Percentiles rank a stretch among this genome's conserved stretches.
phyloP scores from a whole-genome alignment of 2,888 invertebrate species.

The Pachymerium ferrugineum region DNA sequence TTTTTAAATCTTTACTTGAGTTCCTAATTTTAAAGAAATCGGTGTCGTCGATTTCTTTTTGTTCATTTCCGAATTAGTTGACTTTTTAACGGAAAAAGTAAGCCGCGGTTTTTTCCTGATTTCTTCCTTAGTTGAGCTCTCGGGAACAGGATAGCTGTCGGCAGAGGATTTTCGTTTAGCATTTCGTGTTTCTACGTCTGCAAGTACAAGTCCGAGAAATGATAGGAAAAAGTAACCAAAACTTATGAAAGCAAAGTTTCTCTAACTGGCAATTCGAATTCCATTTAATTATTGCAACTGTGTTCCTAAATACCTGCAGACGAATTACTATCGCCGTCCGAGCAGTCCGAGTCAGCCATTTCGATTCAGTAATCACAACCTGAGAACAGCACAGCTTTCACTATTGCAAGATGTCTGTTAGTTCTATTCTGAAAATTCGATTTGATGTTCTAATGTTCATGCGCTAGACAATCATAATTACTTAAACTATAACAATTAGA shows the following conservation, averaged over 20 bases:
- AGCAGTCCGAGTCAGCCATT: slow-evolving; percentile 10
- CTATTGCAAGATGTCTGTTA: neutral
- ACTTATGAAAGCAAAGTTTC: neutral
- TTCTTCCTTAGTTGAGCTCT: neutral
- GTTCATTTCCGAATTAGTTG: neutral
- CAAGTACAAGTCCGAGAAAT: slow-evolving; percentile 4
- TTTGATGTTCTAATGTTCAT: too few relatives aligned
- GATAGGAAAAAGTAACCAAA: neutral
- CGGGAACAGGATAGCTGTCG: slow-evolving; percentile 15
- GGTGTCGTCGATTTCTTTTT: neutral
- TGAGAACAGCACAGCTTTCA: neutral
- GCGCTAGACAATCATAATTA: too few relatives aligned
- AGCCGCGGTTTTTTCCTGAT: neutral
- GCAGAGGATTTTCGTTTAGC: slow-evolving; percentile 3
- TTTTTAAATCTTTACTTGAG: neutral
- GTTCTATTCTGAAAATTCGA: too few relatives aligned
- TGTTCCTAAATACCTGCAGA: slow-evolving; percentile 15
- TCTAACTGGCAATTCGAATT: neutral
- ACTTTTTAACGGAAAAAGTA: neutral
- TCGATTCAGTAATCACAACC: neutral
- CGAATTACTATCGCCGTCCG: neutral
- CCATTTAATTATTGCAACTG: neutral
- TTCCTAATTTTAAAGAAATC: neutral
- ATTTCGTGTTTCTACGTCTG: slow-evolving; percentile 6
- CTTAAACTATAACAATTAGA: too few relatives aligned